Evolutionary conservation across 2,113 vertebrate species (phyloP), one percentile per base, ranked within the genome.

Genomic region (Ariopsis seemanni): DNA sequence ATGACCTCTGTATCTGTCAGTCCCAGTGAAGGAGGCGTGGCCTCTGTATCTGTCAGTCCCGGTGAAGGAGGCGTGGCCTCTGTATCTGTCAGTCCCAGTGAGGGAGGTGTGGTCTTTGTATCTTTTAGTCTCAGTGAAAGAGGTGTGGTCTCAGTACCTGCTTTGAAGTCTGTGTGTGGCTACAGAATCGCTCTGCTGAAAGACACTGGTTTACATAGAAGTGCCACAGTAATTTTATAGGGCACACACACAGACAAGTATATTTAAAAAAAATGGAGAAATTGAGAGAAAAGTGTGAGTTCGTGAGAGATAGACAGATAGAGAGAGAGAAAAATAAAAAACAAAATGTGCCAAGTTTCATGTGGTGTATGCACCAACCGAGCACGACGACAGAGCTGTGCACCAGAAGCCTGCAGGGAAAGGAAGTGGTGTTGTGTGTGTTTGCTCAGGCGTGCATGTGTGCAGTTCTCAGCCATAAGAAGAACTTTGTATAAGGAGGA

Each of bases 401-500:
- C 86, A 88, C 86, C 86, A 88, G 86, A 88, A 83, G 86, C 17
- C 58, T 88, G 86, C 86, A 88, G 22, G 17, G 50, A 53, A 50
- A 88, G 86, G 86, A 87, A 83, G 86, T 83, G 86, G 34, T 42
- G 34, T 42, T 42, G 52, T 72, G 69, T 83, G 55, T 87, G 74
- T 42, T 81, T 80, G 77, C 55, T 53, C n/a, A 57, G 52, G 30
- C 3, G 53, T 9, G n/a, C 15, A 57, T 80, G 77, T 81, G 27
- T 57, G 57, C 11, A n/a, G 58, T 30, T 62, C 69, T 82, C 55
- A 71, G 86, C 53, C 50, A 25, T 65, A 55, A 71, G 65, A 82
- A n/a, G 65, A 82, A 48, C 86, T 9, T 74, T 42, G 11, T 82
- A 82, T 72, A 11, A 42, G 86, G 14, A 63, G 81, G 72, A 30